Evolutionary conservation across 2,888 invertebrate species (phyloP).

Genomic region (Nephrotoma appendiculata): DNA sequence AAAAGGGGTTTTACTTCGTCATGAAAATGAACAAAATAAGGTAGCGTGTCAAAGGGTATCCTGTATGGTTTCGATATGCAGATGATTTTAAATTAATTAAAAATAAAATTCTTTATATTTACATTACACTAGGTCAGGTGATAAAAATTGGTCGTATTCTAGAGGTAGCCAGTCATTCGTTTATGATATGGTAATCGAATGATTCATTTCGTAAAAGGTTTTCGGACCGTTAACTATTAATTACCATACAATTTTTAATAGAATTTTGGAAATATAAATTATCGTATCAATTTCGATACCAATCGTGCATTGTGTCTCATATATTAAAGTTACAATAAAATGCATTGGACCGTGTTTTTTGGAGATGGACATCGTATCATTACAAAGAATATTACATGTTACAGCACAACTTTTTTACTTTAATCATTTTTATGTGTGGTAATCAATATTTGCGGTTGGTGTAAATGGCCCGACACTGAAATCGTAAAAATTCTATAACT

Average conservation of each 20-base stretch:
- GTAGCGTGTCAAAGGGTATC: neutral
- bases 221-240: neutral
- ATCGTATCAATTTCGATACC: neutral
- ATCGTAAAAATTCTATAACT: too few species aligned
- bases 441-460: too few species aligned
- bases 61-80: neutral
- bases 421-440: too few species aligned
- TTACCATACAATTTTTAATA: neutral
- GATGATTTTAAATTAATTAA: neutral
- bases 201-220: neutral
- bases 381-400: too few species aligned
- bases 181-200: neutral
- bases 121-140: neutral
- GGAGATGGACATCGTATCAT: neutral
- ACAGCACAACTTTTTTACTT: too few species aligned
- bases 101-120: neutral
- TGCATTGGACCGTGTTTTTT: neutral
- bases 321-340: neutral
- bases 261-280: neutral
- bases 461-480: too few species aligned
- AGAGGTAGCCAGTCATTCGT: neutral
- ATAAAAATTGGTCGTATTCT: neutral
- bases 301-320: neutral
- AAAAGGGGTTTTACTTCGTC: neutral
- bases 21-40: neutral